Conservation (phyloP, 2,113 vertebrate species). For the Ia io region DNA sequence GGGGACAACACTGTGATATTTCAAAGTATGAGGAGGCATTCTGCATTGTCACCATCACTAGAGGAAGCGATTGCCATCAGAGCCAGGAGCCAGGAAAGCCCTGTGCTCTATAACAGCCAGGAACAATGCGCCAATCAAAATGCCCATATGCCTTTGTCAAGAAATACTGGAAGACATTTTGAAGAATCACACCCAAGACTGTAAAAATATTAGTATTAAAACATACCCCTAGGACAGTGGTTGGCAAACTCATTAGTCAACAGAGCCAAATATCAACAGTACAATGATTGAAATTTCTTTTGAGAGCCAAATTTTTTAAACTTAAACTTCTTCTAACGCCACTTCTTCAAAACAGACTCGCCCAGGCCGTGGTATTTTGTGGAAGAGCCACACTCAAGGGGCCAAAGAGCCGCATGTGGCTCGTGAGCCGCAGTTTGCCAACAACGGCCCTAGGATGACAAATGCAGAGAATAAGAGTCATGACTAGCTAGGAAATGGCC, state of each 20-base stretch:
- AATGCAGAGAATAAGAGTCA: neutral
- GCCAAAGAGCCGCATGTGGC: too few species aligned
- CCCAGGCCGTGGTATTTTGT: too few species aligned
- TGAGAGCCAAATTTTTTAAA: too few species aligned
- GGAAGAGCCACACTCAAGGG: too few species aligned
- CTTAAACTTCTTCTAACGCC: too few species aligned
- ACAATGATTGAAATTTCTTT: too few species aligned
- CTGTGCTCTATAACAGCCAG: neutral
- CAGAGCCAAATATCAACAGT: too few species aligned
- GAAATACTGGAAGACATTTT: neutral
- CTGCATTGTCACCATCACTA: neutral
- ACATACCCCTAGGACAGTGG: neutral
- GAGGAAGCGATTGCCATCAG: neutral
- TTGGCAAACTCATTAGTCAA: too few species aligned
- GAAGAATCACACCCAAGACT: neutral
- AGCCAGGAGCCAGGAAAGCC: neutral
- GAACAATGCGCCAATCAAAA: neutral
- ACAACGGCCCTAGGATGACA: too few species aligned
- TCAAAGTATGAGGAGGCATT: neutral
- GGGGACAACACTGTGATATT: neutral
- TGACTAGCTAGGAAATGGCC: too few species aligned
- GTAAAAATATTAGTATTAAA: neutral
- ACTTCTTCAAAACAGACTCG: too few species aligned
- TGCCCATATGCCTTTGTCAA: rapidly evolving
- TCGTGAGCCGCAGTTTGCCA: too few species aligned